These are phyloP conservation scores for Cosmopolites sordidus DNA, from an alignment of 2,888 invertebrate species.

Conservation along the genomic window DNA sequence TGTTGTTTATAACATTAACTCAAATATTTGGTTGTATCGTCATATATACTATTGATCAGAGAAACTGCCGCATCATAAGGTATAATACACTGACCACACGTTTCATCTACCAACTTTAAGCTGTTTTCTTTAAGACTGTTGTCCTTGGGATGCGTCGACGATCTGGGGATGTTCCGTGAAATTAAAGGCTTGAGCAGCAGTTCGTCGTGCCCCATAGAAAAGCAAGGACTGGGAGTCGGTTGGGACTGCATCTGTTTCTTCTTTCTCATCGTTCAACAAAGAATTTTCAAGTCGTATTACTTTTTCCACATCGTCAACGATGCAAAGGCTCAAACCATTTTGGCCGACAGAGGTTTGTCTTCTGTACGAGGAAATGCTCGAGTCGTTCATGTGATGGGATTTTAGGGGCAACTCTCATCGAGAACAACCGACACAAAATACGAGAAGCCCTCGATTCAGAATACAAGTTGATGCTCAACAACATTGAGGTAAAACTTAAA, in stretches of 20 bases:
- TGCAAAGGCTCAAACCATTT: conserved; percentile 18
- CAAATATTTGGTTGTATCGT: conserved; percentile 24
- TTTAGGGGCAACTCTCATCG: conserved; percentile 22
- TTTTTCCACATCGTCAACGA: conserved; percentile 24
- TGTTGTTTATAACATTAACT: conserved; percentile 10
- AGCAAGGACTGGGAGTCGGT: conserved; percentile 7
- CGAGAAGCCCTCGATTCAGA: conserved; percentile 2
- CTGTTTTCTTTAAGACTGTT: conserved; percentile 11
- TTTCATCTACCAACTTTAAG: too few relatives aligned
- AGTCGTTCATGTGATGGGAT: background rate
- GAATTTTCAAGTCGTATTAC: conserved; percentile 23
- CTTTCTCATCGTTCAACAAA: conserved; percentile 20
- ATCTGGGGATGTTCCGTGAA: conserved; percentile 6
- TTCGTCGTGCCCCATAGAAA: background rate
- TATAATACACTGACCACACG: too few relatives aligned
- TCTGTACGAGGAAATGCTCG: too few relatives aligned
- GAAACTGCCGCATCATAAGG: background rate
- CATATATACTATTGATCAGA: conserved; percentile 1
- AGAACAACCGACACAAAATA: conserved; percentile 7
- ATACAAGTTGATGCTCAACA: conserved; percentile 7
- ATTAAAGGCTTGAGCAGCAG: background rate
- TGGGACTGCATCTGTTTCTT: conserved; percentile 21
- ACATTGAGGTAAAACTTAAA: conserved; percentile 16
- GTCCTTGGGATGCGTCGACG: conserved; percentile 18
- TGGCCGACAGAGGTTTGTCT: conserved; percentile 17